phyloP scores from a whole-genome alignment of 2,113 vertebrate species.

The Geococcyx californianus region DNA sequence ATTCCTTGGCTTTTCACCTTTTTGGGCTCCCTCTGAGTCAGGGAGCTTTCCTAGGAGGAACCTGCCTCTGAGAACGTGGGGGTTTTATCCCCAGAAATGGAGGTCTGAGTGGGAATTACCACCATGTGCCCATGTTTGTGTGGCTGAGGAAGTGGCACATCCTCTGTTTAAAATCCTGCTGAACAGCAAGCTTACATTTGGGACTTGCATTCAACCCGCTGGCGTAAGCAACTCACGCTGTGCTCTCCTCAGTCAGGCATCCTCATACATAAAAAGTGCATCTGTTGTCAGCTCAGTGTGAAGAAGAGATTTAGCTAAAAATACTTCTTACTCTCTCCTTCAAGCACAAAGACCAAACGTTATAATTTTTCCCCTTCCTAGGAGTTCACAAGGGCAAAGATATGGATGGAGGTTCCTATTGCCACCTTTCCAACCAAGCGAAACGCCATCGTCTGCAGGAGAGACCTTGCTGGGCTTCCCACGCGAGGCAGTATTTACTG shows the following conservation, averaged over 20 bases:
- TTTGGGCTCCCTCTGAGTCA: neutral
- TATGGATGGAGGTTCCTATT: neutral
- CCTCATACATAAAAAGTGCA: neutral
- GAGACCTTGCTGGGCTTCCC: neutral
- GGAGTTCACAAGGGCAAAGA: neutral
- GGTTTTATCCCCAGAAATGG: neutral
- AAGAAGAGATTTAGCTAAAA: neutral
- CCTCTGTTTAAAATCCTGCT: neutral
- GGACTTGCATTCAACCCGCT: neutral
- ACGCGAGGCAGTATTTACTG: neutral
- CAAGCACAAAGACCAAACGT: neutral
- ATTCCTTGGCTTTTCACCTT: neutral
- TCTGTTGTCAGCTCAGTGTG: neutral
- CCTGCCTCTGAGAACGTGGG: fast-evolving
- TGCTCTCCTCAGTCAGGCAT: neutral
- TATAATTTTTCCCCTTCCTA: neutral
- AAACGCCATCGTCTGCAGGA: neutral
- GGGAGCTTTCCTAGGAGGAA: neutral
- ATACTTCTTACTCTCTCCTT: neutral
- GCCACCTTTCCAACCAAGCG: neutral
- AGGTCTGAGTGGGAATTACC: neutral
- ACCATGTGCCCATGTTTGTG: fast-evolving
- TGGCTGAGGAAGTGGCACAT: neutral
- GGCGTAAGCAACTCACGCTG: neutral
- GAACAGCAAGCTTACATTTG: neutral